A percentile compares a stretch with the other conserved stretches of the same genome.
Conservation (phyloP, 1,140 invertebrate species). For the Oedothorax gibbosus region DNA sequence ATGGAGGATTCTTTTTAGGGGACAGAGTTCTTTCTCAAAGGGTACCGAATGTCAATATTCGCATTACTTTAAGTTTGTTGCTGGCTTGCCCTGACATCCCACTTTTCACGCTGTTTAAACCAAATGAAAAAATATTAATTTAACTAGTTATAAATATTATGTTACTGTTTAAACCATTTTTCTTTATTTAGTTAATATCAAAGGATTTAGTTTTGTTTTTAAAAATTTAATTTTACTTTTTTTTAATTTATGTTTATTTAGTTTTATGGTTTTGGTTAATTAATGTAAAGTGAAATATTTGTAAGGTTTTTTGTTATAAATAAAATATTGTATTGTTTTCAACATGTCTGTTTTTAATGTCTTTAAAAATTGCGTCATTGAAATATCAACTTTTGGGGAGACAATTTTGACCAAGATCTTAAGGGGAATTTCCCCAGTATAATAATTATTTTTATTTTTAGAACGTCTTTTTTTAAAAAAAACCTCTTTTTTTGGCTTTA, state of each 20-base stretch:
- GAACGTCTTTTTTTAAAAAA: too few relatives aligned
- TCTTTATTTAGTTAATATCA: too few relatives aligned
- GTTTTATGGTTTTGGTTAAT: too few relatives aligned
- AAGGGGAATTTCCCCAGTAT: conserved; percentile 26
- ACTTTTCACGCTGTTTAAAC: conserved; percentile 57
- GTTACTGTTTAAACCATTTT: background rate
- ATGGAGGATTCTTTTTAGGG: background rate
- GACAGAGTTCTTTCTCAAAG: conserved; percentile 35
- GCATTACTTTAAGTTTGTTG: conserved; percentile 50
- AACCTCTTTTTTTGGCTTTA: conserved; percentile 1
- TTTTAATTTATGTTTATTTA: too few relatives aligned
- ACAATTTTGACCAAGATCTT: conserved; percentile 80
- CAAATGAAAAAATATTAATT: conserved; percentile 46
- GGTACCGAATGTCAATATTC: conserved; percentile 37
- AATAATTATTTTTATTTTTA: conserved; percentile 68
- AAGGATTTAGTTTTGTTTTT: too few relatives aligned
- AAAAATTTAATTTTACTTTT: too few relatives aligned
- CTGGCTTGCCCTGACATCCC: conserved; percentile 52
- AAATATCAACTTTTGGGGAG: conserved; percentile 79
- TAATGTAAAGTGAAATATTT: background rate
- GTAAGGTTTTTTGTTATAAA: background rate
- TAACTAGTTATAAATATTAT: too few relatives aligned
- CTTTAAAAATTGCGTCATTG: conserved; percentile 72
- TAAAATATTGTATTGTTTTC: background rate
- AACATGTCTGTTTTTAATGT: background rate